phyloP scores from a whole-genome alignment of 2,797 vertebrate species.

The Myripristis murdjan region DNA sequence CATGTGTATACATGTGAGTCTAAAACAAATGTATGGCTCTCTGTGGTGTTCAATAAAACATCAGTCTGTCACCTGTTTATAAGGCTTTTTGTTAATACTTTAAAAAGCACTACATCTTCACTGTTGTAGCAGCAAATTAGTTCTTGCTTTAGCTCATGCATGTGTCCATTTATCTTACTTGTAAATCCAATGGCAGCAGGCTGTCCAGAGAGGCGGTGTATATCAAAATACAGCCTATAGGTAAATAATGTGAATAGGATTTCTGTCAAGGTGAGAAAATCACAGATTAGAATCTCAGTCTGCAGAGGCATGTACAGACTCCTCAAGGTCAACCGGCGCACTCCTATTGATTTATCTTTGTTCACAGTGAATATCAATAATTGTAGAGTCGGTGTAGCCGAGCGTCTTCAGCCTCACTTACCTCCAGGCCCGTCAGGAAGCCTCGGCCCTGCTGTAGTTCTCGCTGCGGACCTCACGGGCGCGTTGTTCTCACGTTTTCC shows the following conservation, averaged over 20 bases:
- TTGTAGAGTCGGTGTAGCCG: not conserved
- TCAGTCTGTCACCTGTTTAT: constrained; percentile 40
- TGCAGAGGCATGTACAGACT: not conserved
- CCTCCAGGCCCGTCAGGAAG: not conserved
- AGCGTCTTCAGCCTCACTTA: not conserved
- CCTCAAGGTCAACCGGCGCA: constrained; percentile 60
- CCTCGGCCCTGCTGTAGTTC: constrained; percentile 68
- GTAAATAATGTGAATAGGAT: constrained; percentile 47
- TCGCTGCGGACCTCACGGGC: constrained; percentile 74
- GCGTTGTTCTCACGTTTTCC: constrained; percentile 83
- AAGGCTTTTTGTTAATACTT: constrained; percentile 55
- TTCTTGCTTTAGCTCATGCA: constrained; percentile 35
- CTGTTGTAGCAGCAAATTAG: constrained; percentile 12
- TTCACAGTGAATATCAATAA: constrained; percentile 2
- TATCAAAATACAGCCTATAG: constrained; percentile 23
- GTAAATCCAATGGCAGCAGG: constrained; percentile 38
- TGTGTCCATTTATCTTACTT: constrained; percentile 62
- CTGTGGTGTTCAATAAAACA: constrained; percentile 75
- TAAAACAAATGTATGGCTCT: constrained; percentile 35
- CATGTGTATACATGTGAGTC: constrained; percentile 31
- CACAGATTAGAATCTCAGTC: constrained; percentile 1
- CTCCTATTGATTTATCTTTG: constrained; percentile 23
- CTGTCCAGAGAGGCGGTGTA: constrained; percentile 17
- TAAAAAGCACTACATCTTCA: constrained; percentile 22
- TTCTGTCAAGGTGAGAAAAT: constrained; percentile 46